Base-by-base conservation (phyloP, 2,888 invertebrate genomes). In the Philonicus albiceps region DNA sequence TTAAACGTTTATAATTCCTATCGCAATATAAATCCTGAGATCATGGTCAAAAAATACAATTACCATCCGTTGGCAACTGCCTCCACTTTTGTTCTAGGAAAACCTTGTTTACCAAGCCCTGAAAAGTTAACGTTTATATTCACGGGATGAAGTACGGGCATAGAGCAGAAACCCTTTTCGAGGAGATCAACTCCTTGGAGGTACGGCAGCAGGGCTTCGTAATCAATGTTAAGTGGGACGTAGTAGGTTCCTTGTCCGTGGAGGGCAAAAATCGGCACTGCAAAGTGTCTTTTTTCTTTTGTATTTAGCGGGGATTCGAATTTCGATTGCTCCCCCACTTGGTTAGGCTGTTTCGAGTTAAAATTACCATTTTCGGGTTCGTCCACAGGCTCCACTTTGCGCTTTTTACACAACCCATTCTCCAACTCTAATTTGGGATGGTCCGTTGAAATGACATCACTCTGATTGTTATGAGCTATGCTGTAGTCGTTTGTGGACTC, bases 171-270 rank as follows among this genome's bases (percentile, higher is more conserved):
- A 88, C 90, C 91, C 88, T 92, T 92, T 89, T 94, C 94, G 86
- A 95, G 91, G 88, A 94, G 92, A 92, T 94, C 94, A 89, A 93
- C 93, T 4, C 94, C 93, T 78, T 95, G 95, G 31, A 96, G 92
- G 90, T 95, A 95, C 1, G 96, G 95, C 90, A 95, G 92, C 84
- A 97, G 91, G 53, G 95, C 93, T 81, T 95, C 94, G 90, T 95
- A 95, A 89, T 97, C 97, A 85, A 98, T 93, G 88, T 96, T 96
- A 87, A 98, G 92, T 0, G 98, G 98, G 86, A 98, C 94, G 93
- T 98, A 98, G 92, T 96, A 98, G 78, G 95, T 94, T 64, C 98
- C 98, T 88, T 96, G 95, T n/a, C 97, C 94, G 91, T 98, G 97
- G 53, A 98, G 93, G 3, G 97, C 98, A 92, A 98, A 98, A 55